phyloP scores from a whole-genome alignment of 2,113 vertebrate species.

The Propithecus coquereli region DNA sequence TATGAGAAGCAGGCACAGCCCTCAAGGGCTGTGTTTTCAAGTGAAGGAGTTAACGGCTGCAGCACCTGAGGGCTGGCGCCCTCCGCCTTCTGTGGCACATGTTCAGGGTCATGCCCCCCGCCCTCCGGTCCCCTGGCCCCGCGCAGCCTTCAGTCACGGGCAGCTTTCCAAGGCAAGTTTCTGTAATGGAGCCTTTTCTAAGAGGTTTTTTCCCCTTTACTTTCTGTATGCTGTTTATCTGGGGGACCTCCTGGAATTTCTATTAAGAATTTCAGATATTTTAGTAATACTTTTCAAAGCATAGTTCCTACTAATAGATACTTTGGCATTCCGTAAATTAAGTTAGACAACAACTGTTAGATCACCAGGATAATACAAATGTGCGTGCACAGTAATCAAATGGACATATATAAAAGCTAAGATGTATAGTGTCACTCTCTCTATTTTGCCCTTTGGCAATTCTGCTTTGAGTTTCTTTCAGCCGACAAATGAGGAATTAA shows the following conservation, averaged over 20 bases:
- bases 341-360: neutral
- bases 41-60: too few relatives aligned
- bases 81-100: neutral
- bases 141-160: fast-evolving
- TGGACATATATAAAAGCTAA: neutral
- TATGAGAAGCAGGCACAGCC: neutral
- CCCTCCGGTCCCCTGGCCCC: neutral
- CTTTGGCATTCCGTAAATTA: neutral
- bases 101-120: neutral
- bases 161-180: neutral
- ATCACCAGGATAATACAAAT: neutral
- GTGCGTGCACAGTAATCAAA: neutral
- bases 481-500: constrained; percentile 55
- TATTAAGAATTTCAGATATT: neutral
- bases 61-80: neutral
- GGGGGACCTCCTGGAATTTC: neutral
- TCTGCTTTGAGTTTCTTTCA: constrained; percentile 28
- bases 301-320: neutral
- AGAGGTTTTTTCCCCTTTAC: neutral
- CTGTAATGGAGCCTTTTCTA: neutral
- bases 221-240: neutral
- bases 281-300: neutral
- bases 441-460: constrained; percentile 39
- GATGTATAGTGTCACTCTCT: neutral
- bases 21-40: fast-evolving